phyloP scores from a whole-genome alignment of 2,888 invertebrate species.

The Eilema caniola region DNA sequence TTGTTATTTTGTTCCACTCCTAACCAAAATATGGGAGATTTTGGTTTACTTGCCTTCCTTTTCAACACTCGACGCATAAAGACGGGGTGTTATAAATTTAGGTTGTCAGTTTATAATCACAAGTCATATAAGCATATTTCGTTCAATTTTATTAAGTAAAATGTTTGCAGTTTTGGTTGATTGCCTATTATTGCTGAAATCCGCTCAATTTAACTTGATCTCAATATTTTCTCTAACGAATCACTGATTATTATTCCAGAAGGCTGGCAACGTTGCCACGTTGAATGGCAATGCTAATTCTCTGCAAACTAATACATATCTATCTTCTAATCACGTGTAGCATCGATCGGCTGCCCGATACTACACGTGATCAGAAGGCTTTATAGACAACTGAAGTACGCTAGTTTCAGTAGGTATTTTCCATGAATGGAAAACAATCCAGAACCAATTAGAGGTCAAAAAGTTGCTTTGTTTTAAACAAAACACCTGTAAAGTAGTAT shows the following conservation, averaged over 20 bases:
- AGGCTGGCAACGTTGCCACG: background rate
- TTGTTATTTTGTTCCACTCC: constrained; percentile 4
- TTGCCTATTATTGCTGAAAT: too few relatives aligned
- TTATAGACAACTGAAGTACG: too few relatives aligned
- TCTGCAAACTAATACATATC: background rate
- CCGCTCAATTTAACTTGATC: too few relatives aligned
- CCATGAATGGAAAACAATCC: background rate
- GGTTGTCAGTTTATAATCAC: background rate
- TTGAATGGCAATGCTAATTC: background rate
- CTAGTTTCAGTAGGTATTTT: background rate
- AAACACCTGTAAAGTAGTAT: background rate
- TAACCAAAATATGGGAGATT: background rate
- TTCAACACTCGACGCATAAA: background rate
- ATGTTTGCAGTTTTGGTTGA: background rate
- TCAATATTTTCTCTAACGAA: too few relatives aligned
- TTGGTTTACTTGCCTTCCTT: background rate
- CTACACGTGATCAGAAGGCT: background rate
- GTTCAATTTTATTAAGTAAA: background rate
- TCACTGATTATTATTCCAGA: too few relatives aligned
- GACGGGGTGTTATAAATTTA: too few relatives aligned
- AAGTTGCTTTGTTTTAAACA: background rate
- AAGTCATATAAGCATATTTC: background rate
- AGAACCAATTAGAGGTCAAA: background rate
- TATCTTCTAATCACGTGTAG: background rate
- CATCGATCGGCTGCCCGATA: background rate